phyloP scores from a whole-genome alignment of 2,888 invertebrate genomes.

The Fabriciana adippe region DNA sequence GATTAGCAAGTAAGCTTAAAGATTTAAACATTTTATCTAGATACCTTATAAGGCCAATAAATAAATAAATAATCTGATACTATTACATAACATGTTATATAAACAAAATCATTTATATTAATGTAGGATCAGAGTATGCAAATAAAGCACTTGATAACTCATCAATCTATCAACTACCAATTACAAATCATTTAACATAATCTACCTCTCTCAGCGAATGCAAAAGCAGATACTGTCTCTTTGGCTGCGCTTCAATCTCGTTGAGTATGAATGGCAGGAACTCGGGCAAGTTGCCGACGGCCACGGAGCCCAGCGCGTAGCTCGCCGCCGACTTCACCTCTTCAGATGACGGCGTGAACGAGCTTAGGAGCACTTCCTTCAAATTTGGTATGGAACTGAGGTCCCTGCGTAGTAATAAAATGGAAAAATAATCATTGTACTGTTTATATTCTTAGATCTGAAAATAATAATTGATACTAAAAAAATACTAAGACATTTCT shows the following conservation, averaged over 20 bases:
- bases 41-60: constrained; percentile 43
- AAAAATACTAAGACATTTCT: too few species aligned
- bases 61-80: constrained; percentile 15
- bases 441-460: too few species aligned
- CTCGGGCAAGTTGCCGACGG: constrained; percentile 96
- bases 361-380: constrained; percentile 90
- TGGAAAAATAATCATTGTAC: too few species aligned
- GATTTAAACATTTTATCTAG: too few species aligned
- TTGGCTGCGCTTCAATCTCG: constrained; percentile 97
- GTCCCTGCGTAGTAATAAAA: constrained; percentile 81
- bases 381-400: constrained; percentile 88
- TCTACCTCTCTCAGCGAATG: constrained; percentile 98
- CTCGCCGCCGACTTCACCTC: constrained; percentile 99
- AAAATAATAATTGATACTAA: too few species aligned
- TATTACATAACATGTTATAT: too few species aligned
- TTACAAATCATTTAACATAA: constrained; percentile 2
- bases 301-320: constrained; percentile 97
- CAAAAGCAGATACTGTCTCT: constrained; percentile 96
- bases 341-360: constrained; percentile 95
- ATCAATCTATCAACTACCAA: too few species aligned
- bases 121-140: too few species aligned
- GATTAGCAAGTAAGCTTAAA: too few species aligned
- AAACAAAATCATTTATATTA: too few species aligned
- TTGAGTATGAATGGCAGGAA: constrained; percentile 96
- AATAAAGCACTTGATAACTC: too few species aligned